These are phyloP conservation scores for Macrotrachela quadricornifera DNA, from an alignment of 1,140 invertebrate genomes.

Conservation along the genomic window DNA sequence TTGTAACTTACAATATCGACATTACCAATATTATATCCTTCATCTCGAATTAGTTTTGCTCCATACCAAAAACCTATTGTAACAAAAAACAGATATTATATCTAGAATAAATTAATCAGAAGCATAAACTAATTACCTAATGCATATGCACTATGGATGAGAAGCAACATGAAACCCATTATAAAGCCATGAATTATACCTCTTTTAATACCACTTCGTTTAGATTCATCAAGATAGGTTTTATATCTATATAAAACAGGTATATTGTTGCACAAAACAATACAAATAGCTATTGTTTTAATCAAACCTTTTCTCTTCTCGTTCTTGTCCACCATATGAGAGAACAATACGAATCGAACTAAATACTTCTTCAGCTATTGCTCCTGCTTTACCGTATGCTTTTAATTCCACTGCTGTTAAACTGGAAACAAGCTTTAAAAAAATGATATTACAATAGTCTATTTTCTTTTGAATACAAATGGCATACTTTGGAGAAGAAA, in stretches of 20 bases:
- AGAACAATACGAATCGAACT: slow-evolving; percentile 26
- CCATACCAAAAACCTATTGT: background rate
- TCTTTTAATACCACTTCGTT: too few species aligned
- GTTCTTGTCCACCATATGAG: slow-evolving; percentile 28
- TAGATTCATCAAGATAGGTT: too few species aligned
- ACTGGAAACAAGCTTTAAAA: slow-evolving; percentile 7
- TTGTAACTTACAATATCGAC: slow-evolving; percentile 1
- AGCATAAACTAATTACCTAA: too few species aligned
- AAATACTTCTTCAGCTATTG: slow-evolving; percentile 29
- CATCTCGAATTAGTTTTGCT: background rate
- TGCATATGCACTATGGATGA: too few species aligned
- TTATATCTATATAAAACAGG: too few species aligned
- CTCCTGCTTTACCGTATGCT: slow-evolving; percentile 27
- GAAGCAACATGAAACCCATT: too few species aligned
- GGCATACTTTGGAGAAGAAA: slow-evolving; percentile 19
- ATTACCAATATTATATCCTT: slow-evolving; percentile 6
- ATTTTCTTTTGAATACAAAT: background rate
- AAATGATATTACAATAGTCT: background rate
- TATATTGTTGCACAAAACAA: too few species aligned
- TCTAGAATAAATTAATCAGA: too few species aligned
- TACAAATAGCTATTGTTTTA: background rate
- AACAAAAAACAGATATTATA: too few species aligned
- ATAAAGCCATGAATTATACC: too few species aligned
- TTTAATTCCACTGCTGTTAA: slow-evolving; percentile 17
- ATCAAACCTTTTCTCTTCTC: slow-evolving; percentile 20